Evolutionary conservation across 2,113 vertebrate species (phyloP), one percentile per base, ranked within the genome.

Genomic region (Galbula dea): DNA sequence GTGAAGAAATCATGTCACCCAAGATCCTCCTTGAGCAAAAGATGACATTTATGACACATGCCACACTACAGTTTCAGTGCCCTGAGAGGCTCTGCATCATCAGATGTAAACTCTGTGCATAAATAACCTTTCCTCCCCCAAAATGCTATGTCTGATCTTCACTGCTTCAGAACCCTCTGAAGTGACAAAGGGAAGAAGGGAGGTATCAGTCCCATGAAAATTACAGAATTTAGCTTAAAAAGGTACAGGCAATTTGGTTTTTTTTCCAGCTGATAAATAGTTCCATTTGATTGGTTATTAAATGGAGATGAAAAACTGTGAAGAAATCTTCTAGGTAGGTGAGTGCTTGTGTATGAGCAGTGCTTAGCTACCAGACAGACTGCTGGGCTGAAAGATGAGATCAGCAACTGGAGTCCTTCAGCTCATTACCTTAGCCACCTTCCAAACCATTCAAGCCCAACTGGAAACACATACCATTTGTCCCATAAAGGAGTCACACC

Each of bases 321-420:
- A 87, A 88, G 43, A 94, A 91, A 90, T 89, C 94, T 61, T 89
- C 63, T 58, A 90, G 90, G 39, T 96, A 93, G 89, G 81, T 71
- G 71, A 94, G 48, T 55, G 77, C 55, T 94, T 69, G 23, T 76
- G 81, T 93, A 79, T 66, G 84, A 95, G 92, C 65, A 94, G 90
- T 69, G 92, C 96, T 90, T 92, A 97, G 80, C 46, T 84, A 85
- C 90, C 89, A 95, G 83, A 94, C 77, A 94, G 77, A 86, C 71
- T 94, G 83, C 83, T 93, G 29, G 88, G 83, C 84, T 97, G 96
- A 97, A 95, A 95, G 94, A 97, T 97, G 91, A 95, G 89, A 75
- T 92, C 89, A 93, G 96, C 94, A 96, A 26, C 74, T 86, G 11
- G 26, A 94, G 89, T 88, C 95, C 95, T 97, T 89, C 95, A 97